Evolutionary conservation across 2,888 invertebrate genomes (phyloP), one percentile per base, ranked within the genome.

Genomic region (Agonopterix subpropinquella): DNA sequence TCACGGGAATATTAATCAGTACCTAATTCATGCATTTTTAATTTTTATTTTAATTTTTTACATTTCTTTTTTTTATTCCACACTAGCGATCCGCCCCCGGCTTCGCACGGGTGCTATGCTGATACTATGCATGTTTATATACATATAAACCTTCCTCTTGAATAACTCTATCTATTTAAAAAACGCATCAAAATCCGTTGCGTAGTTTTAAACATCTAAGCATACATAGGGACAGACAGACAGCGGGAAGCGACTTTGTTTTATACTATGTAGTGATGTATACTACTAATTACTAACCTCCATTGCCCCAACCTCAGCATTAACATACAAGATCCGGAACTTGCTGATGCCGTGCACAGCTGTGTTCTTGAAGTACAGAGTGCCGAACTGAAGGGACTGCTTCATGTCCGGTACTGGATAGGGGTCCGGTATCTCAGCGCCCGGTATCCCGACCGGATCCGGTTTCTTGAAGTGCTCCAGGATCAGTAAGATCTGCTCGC

Each of bases 381-480:
- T 92, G 36, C 91, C 92, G 56, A 95, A 89, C 2, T 92, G 92
- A 53, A 94, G 90, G 37, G 92, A 91, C 62, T 94, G 92, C 49
- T 90, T 91, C 80, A 94, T 92, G 58, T 94, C 92, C 0, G 95
- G 95, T 18, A 96, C 92, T 1, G 90, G 80, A 84, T 95, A 92
- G 0, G 97, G 96, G 69, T 96, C 96, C 0, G 94, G 94, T 47
- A 96, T 90, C 1, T 93, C 91, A 0, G 91, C 92, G 0, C 94
- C 94, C 0, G 96, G 96, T n/a, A 96, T 70, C 5, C 95, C 95
- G 4, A 94, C 84, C 0, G 95, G 95, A 74, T 96, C 93, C 11
- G 92, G 89, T 65, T 95, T 92, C 73, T 96, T 94, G 76, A 93
- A 96, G 70, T 96, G 95, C 50, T 94, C 92, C 41, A 96, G 67